Percentiles rank a stretch among this genome's conserved stretches.
These are phyloP conservation scores for Phragmatobia fuliginosa DNA, from an alignment of 2,888 invertebrate genomes.

Conservation along the genomic window DNA sequence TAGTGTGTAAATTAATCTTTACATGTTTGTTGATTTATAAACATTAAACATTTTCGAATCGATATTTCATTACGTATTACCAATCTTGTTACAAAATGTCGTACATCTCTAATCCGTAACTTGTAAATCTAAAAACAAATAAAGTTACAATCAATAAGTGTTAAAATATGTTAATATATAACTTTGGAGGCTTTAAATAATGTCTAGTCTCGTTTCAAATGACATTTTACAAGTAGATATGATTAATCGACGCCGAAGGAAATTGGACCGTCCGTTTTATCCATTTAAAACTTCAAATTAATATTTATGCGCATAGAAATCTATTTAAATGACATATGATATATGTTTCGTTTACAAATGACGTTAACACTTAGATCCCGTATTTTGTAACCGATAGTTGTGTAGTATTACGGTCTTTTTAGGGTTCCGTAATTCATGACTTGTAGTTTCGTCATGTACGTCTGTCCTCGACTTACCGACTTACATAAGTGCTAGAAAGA, in stretches of 20 bases:
- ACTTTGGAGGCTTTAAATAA: constrained; percentile 58
- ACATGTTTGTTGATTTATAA: too few relatives aligned
- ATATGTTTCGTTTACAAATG: constrained; percentile 57
- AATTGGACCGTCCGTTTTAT: constrained; percentile 48
- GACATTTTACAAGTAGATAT: constrained; percentile 49
- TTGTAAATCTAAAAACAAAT: constrained; percentile 61
- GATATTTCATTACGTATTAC: background rate
- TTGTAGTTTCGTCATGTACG: too few relatives aligned
- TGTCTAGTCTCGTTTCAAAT: constrained; percentile 42
- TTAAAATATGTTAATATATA: constrained; percentile 67
- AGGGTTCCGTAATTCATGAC: too few relatives aligned
- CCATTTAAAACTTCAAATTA: constrained; percentile 58
- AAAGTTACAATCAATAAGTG: constrained; percentile 64
- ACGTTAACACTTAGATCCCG: constrained; percentile 45
- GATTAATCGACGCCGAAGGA: constrained; percentile 56
- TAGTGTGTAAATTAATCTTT: too few relatives aligned
- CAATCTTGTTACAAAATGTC: background rate
- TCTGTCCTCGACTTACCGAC: too few relatives aligned
- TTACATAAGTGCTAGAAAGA: too few relatives aligned
- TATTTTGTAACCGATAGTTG: constrained; percentile 19
- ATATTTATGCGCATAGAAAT: constrained; percentile 65
- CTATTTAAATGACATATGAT: constrained; percentile 57
- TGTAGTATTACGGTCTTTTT: constrained; percentile 8
- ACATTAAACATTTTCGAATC: too few relatives aligned
- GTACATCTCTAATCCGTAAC: constrained; percentile 36